These are phyloP conservation scores for Ceratina australensis DNA, from an alignment of 1,140 invertebrate genomes.

Conservation along the genomic window DNA sequence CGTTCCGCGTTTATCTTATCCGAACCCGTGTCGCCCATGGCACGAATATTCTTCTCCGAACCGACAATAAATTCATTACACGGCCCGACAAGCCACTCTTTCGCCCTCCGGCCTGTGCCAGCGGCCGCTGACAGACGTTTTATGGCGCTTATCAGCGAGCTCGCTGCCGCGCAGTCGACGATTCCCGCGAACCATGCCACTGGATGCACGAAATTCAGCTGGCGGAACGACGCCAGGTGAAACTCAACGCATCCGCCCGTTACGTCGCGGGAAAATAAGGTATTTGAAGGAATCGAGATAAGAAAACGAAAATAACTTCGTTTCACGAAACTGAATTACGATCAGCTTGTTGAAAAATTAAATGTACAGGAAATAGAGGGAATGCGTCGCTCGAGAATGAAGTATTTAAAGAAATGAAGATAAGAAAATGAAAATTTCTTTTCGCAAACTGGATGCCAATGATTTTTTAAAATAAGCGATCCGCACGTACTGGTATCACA, in stretches of 20 bases:
- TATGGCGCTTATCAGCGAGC: constrained; percentile 36
- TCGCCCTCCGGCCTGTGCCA: not conserved
- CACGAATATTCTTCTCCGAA: constrained; percentile 12
- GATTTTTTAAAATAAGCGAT: too few species aligned
- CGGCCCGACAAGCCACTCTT: constrained; percentile 11
- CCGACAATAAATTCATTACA: constrained; percentile 48
- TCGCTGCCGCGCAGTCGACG: not conserved
- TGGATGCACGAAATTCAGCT: constrained; percentile 1
- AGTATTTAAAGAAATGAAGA: too few species aligned
- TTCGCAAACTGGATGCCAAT: too few species aligned
- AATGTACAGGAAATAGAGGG: too few species aligned
- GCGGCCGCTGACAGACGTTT: constrained; percentile 37
- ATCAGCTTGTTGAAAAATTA: too few species aligned
- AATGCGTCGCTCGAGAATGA: too few species aligned
- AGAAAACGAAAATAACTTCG: too few species aligned
- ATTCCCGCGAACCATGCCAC: constrained; percentile 32
- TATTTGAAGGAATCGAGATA: not conserved
- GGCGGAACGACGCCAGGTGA: not conserved
- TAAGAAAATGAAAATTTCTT: too few species aligned
- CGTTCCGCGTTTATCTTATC: constrained; percentile 37
- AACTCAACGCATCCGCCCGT: not conserved
- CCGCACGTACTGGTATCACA: too few species aligned
- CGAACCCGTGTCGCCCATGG: constrained; percentile 9
- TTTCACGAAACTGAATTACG: too few species aligned
- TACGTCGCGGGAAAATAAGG: not conserved